Conservation (phyloP, 2,113 vertebrate species). For the Poeciliopsis turrubarensis region DNA sequence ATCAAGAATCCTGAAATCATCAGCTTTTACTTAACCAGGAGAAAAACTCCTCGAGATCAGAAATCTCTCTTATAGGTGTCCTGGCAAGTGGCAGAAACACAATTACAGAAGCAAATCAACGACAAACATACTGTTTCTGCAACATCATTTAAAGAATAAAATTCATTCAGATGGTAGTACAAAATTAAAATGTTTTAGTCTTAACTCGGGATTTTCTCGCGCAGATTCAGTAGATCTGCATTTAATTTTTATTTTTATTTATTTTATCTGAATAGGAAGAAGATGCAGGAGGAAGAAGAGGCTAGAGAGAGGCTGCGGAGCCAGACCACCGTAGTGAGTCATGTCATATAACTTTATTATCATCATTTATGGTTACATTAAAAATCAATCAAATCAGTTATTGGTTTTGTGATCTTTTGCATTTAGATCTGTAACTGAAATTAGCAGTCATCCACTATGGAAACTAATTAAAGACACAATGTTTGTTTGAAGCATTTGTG, state of each 20-base stretch:
- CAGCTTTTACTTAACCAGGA: no score
- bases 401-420: not conserved
- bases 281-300: conserved; percentile 93
- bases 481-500: not conserved
- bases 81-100: no score
- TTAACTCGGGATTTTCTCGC: not conserved
- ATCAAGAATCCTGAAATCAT: no score
- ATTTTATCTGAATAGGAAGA: conserved; percentile 82
- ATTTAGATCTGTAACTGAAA: not conserved
- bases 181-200: no score
- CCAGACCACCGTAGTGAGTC: conserved; percentile 87
- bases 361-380: not conserved
- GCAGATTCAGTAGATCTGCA: not conserved
- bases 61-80: no score
- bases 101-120: no score
- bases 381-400: not conserved
- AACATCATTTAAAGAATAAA: no score
- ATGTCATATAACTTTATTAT: not conserved
- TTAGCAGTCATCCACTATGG: not conserved
- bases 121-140: no score
- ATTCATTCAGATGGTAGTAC: no score
- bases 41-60: no score
- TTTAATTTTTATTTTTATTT: not conserved
- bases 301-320: conserved; percentile 85
- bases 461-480: not conserved